Evolutionary conservation across 2,888 invertebrate genomes (phyloP), one percentile per base, ranked within the genome.

Genomic region (Flabesymbios commensalis): DNA sequence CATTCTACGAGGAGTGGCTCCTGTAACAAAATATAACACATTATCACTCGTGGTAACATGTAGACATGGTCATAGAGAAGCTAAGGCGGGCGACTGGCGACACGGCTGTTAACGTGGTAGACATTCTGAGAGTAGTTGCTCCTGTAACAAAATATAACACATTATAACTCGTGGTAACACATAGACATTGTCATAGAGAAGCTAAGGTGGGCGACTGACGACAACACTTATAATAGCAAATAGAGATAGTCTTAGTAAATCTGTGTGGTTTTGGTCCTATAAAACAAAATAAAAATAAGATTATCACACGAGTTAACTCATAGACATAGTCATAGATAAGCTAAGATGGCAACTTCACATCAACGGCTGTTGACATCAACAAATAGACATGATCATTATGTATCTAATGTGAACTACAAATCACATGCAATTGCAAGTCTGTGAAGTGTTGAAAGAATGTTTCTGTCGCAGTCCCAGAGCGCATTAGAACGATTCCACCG

Each of bases 161-260:
- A n/a, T n/a, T n/a, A n/a, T n/a, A n/a, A n/a, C n/a, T n/a, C n/a
- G n/a, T n/a, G n/a, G n/a, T n/a, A n/a, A n/a, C n/a, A 70, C 67
- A 70, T 69, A 47, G 70, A 64, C 70, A 70, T 70, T 28, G 70
- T 70, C 70, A 70, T 70, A 39, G 59, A 59, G 49, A 70, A 67
- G 10, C 68, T 69, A 47, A 70, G 61, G 2, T 65, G 64, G 22
- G 70, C 70, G 49, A 70, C 70, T 3, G 67, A 67, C 3, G 61
- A 63, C 22, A 70, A 62, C 17, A 68, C 70, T 49, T 65, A 65
- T 41, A 67, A 42, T 14, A n/a, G n/a, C n/a, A n/a, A n/a, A n/a
- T n/a, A n/a, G n/a, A n/a, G n/a, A n/a, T n/a, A n/a, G 70, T 70
- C 29, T 64, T 57, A 29, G 64, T 70, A 31, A 68, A 62, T 28